Evolutionary conservation across 64 coral and sea anemone species (phyloP).

Genomic region (Montipora foliosa): DNA sequence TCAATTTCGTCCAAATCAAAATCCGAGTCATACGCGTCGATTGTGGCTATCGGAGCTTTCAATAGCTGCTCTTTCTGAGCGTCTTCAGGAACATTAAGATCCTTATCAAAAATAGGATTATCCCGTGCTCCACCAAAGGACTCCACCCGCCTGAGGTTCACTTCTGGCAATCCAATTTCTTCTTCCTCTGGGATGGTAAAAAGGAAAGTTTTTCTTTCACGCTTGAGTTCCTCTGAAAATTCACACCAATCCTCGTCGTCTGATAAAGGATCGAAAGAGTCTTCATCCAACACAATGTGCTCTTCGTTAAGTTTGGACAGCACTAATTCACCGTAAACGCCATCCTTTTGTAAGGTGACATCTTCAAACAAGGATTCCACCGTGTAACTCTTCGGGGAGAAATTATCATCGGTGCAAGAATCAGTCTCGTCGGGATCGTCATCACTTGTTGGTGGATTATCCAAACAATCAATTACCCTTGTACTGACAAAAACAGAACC

Average conservation of each 20-base stretch:
- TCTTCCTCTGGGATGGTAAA: constrained; percentile 39
- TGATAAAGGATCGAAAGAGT: not conserved
- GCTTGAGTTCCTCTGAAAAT: constrained; percentile 22
- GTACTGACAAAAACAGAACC: constrained; percentile 12
- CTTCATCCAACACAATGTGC: not conserved
- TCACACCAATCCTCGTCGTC: constrained; percentile 8
- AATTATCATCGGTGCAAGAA: not conserved
- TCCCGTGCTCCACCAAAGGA: not conserved
- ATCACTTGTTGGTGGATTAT: not conserved
- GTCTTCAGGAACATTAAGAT: not conserved
- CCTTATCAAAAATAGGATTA: constrained; percentile 4
- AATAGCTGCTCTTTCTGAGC: not conserved
- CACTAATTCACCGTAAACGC: constrained; percentile 45
- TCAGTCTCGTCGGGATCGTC: not conserved
- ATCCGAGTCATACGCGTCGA: constrained; percentile 22
- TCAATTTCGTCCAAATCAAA: constrained; percentile 4
- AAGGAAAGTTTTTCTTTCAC: constrained; percentile 1
- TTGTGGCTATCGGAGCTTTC: constrained; percentile 9
- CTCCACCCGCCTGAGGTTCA: not conserved
- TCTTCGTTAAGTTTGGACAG: constrained; percentile 28
- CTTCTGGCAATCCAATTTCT: constrained; percentile 5
- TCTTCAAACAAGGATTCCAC: constrained; percentile 37
- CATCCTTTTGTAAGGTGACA: constrained; percentile 38
- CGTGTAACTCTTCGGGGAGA: not conserved
- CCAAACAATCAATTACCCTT: constrained; percentile 31